These are phyloP conservation scores for Stegastes partitus DNA, from an alignment of 2,113 vertebrate species.

Conservation along the genomic window DNA sequence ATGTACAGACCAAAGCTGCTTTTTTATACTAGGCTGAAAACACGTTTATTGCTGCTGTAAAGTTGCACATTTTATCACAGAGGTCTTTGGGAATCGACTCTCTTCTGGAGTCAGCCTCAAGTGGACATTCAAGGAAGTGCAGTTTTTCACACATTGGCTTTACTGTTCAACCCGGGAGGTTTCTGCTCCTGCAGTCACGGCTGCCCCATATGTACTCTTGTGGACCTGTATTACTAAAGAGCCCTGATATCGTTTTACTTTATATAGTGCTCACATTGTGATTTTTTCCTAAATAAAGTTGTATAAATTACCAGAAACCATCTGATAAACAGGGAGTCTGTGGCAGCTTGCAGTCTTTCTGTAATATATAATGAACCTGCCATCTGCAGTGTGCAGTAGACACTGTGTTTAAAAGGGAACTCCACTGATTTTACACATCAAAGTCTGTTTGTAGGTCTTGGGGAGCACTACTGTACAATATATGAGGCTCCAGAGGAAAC, in stretches of 20 bases:
- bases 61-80: too few species aligned
- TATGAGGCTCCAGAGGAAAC: conserved; percentile 18
- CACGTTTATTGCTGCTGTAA: too few species aligned
- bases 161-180: too few species aligned
- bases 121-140: too few species aligned
- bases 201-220: too few species aligned
- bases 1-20: too few species aligned
- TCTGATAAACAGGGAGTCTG: not conserved
- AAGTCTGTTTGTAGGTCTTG: conserved; percentile 1
- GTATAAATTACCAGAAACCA: not conserved
- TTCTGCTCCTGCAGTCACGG: too few species aligned
- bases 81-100: too few species aligned
- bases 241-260: not conserved
- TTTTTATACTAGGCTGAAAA: too few species aligned
- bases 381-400: not conserved
- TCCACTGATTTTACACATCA: conserved; percentile 9
- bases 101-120: too few species aligned
- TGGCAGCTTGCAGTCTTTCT: not conserved
- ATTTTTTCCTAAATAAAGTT: not conserved
- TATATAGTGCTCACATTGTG: not conserved
- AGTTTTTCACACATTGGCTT: too few species aligned
- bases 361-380: not conserved
- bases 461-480: not conserved
- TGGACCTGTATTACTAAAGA: too few species aligned
- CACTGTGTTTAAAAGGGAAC: conserved; percentile 4